Conservation (phyloP, 2,888 invertebrate genomes). For the Gryllus longicercus region DNA sequence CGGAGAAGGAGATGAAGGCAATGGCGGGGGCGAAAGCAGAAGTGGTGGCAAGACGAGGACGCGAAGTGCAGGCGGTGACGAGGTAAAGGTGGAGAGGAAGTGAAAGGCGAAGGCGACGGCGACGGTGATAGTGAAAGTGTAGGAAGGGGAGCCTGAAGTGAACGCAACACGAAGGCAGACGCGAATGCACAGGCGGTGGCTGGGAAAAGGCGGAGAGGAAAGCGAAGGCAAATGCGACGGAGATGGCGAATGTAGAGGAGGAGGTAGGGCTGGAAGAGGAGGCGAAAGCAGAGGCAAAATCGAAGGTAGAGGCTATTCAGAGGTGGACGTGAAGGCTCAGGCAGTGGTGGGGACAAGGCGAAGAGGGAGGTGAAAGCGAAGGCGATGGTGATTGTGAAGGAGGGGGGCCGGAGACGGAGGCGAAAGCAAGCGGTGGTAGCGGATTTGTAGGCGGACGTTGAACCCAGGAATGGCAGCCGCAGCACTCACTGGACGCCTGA, state of each 20-base stretch:
- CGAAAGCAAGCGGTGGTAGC: too few species aligned
- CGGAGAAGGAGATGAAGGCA: neutral
- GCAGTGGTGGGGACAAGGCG: too few species aligned
- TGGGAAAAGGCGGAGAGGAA: neutral
- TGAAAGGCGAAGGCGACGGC: neutral
- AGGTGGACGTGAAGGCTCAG: too few species aligned
- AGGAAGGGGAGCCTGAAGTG: neutral
- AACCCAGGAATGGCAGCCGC: too few species aligned
- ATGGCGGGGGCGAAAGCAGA: neutral
- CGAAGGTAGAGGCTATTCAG: too few species aligned
- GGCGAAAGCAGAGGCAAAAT: too few species aligned
- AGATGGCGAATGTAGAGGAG: neutral
- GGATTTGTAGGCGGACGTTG: too few species aligned
- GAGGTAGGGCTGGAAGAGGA: too few species aligned
- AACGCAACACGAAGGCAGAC: neutral
- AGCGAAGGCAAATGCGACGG: neutral
- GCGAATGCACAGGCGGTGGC: neutral
- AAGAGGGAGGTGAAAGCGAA: too few species aligned
- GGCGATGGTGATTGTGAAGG: too few species aligned
- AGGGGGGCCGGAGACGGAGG: too few species aligned
- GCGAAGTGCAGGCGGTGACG: neutral
- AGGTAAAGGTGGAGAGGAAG: neutral
- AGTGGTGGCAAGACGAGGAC: neutral
- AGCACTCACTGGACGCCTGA: too few species aligned
- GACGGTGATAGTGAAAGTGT: neutral